Percentiles rank a stretch among this genome's conserved stretches.
Conservation (phyloP, 2,113 vertebrate genomes). For the Globicephala melas region DNA sequence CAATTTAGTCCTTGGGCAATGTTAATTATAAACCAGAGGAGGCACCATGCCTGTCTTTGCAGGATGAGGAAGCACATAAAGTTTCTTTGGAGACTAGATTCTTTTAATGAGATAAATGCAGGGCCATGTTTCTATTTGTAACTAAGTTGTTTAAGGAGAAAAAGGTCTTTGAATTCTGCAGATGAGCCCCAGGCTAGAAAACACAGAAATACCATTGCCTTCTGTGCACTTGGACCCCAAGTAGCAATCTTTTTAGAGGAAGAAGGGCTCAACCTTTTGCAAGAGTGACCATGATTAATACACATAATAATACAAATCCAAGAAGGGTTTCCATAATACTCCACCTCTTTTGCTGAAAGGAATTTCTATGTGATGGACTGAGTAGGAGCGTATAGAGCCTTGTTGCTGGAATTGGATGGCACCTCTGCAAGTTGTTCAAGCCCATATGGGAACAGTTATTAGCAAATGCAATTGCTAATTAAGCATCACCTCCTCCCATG, state of each 20-base stretch:
- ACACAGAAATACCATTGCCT: neutral
- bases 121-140: conserved; percentile 36
- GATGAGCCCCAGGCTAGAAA: neutral
- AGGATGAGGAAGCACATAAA: conserved; percentile 40
- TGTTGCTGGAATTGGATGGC: conserved; percentile 71
- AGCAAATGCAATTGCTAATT: conserved; percentile 62
- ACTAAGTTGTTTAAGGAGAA: conserved; percentile 52
- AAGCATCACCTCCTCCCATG: neutral
- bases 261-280: conserved; percentile 56
- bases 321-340: conserved; percentile 75
- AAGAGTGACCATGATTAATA: conserved; percentile 73
- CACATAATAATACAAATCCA: conserved; percentile 75
- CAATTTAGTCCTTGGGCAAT: conserved; percentile 50
- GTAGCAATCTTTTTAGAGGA: neutral
- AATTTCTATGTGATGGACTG: conserved; percentile 68
- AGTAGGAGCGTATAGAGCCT: conserved; percentile 56
- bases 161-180: conserved; percentile 24
- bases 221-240: neutral
- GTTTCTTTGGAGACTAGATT: conserved; percentile 55
- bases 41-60: neutral
- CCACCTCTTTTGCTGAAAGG: conserved; percentile 78
- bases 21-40: conserved; percentile 42
- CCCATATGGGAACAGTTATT: conserved; percentile 66
- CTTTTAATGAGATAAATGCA: conserved; percentile 54
- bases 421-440: conserved; percentile 76